Percentiles rank a stretch among this genome's conserved stretches.
These are phyloP conservation scores for Carassius auratus DNA, from an alignment of 2,113 vertebrate species.

Conservation along the genomic window DNA sequence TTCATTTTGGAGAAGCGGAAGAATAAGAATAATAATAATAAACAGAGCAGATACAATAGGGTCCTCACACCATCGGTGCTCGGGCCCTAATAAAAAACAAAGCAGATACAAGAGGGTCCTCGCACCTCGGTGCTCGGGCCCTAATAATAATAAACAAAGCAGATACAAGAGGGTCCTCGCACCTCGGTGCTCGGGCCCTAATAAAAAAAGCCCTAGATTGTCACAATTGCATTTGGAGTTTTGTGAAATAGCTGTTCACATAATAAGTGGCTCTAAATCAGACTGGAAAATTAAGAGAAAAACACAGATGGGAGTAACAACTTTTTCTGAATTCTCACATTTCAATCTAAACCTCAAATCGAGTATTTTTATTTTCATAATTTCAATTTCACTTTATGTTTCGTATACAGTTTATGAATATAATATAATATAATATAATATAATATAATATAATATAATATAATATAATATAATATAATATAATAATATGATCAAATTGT, in stretches of 20 bases:
- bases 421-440: neutral
- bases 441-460: neutral
- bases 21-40: no score
- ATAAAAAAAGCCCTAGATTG: neutral
- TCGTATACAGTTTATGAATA: neutral
- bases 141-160: no score
- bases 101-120: no score
- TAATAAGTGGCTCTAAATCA: slow-evolving; percentile 41
- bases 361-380: neutral
- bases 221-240: neutral
- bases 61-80: no score
- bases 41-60: no score
- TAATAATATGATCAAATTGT: neutral
- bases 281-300: neutral
- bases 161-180: no score
- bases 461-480: neutral
- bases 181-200: no score
- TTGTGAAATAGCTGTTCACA: slow-evolving; percentile 25
- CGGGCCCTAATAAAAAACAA: no score
- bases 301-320: neutral
- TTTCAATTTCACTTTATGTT: neutral
- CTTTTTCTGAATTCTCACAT: neutral
- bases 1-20: no score
- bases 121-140: no score
- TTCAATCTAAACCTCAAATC: neutral